Evolutionary conservation across 2,113 vertebrate genomes (phyloP).

Genomic region (Rhegmatorhina hoffmannsi): DNA sequence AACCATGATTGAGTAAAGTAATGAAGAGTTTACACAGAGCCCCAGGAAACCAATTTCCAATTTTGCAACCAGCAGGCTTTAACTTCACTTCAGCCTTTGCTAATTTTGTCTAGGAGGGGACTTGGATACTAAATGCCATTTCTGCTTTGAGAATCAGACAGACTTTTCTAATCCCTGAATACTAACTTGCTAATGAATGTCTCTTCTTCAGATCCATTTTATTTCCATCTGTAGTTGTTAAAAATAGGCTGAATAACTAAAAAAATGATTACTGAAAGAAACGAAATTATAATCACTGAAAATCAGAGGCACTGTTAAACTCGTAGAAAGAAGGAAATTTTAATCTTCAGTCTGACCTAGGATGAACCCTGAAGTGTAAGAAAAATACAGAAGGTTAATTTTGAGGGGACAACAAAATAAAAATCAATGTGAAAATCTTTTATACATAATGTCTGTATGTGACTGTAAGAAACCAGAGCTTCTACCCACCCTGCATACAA

Average conservation of each 20-base stretch:
- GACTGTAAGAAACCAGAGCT: neutral
- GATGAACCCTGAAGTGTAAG: neutral
- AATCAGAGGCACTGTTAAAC: slow-evolving; percentile 49
- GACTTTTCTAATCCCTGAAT: slow-evolving; percentile 66
- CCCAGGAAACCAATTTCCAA: slow-evolving; percentile 85
- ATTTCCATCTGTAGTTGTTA: slow-evolving; percentile 62
- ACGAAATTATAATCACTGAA: slow-evolving; percentile 67
- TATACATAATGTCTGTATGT: neutral
- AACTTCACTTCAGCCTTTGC: slow-evolving; percentile 74
- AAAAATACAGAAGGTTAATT: slow-evolving; percentile 7
- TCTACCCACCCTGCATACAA: neutral
- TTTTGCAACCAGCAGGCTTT: slow-evolving; percentile 85
- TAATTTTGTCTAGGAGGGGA: slow-evolving; percentile 78
- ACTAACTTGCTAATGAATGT: slow-evolving; percentile 67
- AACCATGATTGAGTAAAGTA: slow-evolving; percentile 84
- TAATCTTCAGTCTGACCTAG: slow-evolving; percentile 25
- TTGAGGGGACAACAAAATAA: neutral
- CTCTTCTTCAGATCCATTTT: slow-evolving; percentile 64
- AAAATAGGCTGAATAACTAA: slow-evolving; percentile 61
- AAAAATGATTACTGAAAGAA: slow-evolving; percentile 63
- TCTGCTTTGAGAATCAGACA: slow-evolving; percentile 69
- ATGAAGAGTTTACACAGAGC: slow-evolving; percentile 89
- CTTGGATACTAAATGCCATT: slow-evolving; percentile 76
- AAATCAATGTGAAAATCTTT: neutral
- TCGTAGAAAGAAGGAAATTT: slow-evolving; percentile 27